Conservation (phyloP, 2,113 vertebrate genomes). For the Cottus gobio region DNA sequence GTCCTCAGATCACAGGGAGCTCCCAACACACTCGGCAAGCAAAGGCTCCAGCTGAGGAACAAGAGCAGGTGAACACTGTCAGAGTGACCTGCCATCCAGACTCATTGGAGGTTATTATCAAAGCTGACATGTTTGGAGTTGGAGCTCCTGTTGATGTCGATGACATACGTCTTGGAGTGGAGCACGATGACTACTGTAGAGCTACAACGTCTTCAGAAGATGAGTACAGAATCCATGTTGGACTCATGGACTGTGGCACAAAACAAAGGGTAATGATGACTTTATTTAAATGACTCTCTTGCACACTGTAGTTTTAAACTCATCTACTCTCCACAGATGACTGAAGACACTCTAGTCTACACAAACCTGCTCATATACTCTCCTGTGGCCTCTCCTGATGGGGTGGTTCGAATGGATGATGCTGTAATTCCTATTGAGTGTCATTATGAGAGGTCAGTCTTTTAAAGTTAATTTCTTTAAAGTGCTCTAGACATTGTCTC, state of each 20-base stretch:
- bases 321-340: constrained; percentile 57
- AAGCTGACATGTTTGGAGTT: constrained; percentile 71
- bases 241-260: constrained; percentile 63
- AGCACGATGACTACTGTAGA: constrained; percentile 42
- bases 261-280: constrained; percentile 72
- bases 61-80: constrained; percentile 53
- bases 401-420: constrained; percentile 72
- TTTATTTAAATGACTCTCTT: background rate
- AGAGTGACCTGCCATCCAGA: constrained; percentile 67
- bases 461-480: background rate
- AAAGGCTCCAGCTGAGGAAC: background rate
- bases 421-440: constrained; percentile 78
- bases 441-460: constrained; percentile 70
- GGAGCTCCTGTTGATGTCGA: constrained; percentile 48
- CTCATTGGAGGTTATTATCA: constrained; percentile 63
- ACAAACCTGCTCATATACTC: constrained; percentile 76
- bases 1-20: background rate
- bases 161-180: constrained; percentile 70
- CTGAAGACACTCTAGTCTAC: constrained; percentile 67
- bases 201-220: constrained; percentile 32
- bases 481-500: background rate
- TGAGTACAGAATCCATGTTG: constrained; percentile 62
- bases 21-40: background rate
- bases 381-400: constrained; percentile 50
- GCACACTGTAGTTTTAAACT: background rate